These are phyloP conservation scores for Origma solitaria DNA, from an alignment of 2,113 vertebrate species.

Conservation along the genomic window DNA sequence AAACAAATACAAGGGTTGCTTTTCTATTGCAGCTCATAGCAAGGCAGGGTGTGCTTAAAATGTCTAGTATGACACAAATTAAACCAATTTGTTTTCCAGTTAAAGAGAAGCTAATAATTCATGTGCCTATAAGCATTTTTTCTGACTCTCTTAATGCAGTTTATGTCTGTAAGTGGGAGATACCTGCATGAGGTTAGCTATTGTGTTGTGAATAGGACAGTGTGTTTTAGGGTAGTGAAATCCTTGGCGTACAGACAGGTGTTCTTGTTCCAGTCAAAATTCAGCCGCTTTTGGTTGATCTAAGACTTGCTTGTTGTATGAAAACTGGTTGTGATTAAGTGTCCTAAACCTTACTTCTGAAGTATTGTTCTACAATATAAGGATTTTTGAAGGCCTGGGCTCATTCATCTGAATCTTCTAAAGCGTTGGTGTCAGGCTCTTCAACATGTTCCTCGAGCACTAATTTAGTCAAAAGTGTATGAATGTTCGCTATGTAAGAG, in stretches of 20 bases:
- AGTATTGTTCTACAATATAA: background rate
- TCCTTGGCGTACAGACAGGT: background rate
- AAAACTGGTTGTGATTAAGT: background rate
- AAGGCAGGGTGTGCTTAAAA: background rate
- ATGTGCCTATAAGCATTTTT: background rate
- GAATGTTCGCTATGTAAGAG: background rate
- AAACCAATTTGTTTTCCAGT: background rate
- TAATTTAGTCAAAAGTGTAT: background rate
- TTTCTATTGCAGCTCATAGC: background rate
- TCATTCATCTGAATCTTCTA: background rate
- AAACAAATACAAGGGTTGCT: background rate
- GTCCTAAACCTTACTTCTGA: background rate
- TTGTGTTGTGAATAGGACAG: background rate
- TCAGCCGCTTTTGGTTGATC: background rate
- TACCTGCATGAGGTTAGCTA: background rate
- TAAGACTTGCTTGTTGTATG: background rate
- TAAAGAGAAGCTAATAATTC: background rate
- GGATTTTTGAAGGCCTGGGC: background rate
- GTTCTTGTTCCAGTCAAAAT: background rate
- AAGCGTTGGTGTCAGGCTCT: background rate
- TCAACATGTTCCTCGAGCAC: background rate
- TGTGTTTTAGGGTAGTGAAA: background rate
- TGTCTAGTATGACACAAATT: background rate
- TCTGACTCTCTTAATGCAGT: background rate
- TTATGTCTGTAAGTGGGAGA: background rate